phyloP scores from a whole-genome alignment of 2,113 vertebrate genomes.

The Poecile atricapillus region DNA sequence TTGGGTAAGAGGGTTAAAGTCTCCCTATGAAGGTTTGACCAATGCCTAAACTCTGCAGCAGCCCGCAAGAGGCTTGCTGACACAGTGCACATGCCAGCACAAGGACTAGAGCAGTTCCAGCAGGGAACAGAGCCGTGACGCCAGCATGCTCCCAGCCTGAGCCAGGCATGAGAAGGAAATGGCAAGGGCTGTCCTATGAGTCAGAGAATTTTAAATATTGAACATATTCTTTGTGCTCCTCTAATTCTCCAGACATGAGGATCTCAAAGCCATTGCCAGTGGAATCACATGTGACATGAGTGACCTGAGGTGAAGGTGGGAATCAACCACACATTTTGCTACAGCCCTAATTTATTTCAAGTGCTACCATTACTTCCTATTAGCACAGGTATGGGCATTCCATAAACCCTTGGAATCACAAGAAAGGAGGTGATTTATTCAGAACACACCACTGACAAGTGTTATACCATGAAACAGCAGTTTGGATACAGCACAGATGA shows the following conservation, averaged over 20 bases:
- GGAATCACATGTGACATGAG: rapidly evolving
- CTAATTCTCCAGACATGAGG: not conserved
- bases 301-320: not conserved
- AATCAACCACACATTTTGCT: rapidly evolving
- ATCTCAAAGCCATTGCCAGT: not conserved
- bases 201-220: not conserved
- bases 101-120: not conserved
- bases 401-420: not conserved
- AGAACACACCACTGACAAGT: not conserved
- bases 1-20: not conserved
- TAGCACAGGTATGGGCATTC: not conserved
- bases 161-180: not conserved
- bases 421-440: not conserved
- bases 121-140: not conserved
- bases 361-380: not conserved
- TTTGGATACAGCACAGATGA: not conserved
- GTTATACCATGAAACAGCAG: not conserved
- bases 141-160: rapidly evolving
- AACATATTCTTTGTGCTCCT: not conserved
- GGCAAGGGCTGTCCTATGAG: not conserved
- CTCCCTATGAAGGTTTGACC: not conserved
- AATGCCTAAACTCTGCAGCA: not conserved
- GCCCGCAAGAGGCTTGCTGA: rapidly evolving
- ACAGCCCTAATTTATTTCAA: not conserved
- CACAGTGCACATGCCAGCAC: not conserved